These are phyloP conservation scores for Tangara arthus DNA, from an alignment of 2,797 vertebrate species.

Conservation along the genomic window DNA sequence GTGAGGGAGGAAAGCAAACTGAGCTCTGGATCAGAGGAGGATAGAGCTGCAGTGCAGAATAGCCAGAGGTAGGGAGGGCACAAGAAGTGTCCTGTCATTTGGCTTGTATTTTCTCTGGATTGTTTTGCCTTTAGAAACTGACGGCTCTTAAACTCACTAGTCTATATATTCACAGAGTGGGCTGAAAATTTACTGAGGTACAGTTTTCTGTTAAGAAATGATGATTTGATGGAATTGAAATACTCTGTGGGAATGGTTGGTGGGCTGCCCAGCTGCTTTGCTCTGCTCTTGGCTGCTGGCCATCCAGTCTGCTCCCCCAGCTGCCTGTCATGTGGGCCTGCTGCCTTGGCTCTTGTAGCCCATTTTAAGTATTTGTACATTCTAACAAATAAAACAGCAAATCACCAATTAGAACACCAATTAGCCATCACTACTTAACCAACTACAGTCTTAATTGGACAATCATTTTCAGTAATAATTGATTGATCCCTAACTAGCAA, in stretches of 20 bases:
- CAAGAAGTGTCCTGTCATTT: neutral
- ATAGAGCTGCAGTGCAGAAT: neutral
- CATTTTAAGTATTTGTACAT: conserved; percentile 50
- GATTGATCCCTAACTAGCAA: conserved; percentile 2
- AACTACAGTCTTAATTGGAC: conserved; percentile 24
- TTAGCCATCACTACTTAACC: conserved; percentile 30
- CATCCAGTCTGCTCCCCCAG: conserved; percentile 58
- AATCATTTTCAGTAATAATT: conserved; percentile 36
- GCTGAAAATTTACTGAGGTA: neutral
- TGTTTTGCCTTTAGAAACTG: conserved; percentile 9
- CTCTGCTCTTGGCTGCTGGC: conserved; percentile 56
- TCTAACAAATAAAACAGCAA: conserved; percentile 37
- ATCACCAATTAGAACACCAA: conserved; percentile 57
- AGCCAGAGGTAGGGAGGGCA: neutral
- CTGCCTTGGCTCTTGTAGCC: conserved; percentile 31
- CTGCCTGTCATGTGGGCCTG: conserved; percentile 52
- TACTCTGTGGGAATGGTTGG: conserved; percentile 48
- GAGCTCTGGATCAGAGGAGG: neutral
- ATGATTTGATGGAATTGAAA: conserved; percentile 22
- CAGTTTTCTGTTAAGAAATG: neutral
- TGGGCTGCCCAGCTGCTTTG: conserved; percentile 64
- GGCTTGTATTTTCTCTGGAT: neutral
- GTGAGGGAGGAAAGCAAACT: neutral
- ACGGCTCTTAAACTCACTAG: neutral
- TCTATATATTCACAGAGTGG: neutral